Conservation (phyloP, 2,888 invertebrate genomes). For the Gortyna flavago region DNA sequence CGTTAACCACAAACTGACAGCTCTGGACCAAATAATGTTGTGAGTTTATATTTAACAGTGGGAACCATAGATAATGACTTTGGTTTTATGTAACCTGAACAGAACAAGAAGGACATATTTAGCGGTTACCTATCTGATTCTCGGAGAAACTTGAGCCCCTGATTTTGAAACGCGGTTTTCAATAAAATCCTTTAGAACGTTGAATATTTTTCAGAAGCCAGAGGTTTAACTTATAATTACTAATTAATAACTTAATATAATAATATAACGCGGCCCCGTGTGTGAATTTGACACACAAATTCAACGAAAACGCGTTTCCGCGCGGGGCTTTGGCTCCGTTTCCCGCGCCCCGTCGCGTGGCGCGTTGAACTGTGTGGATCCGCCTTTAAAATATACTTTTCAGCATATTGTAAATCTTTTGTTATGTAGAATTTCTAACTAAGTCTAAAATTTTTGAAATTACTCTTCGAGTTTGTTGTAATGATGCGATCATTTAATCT, state of each 20-base stretch:
- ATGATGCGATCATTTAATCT: background rate
- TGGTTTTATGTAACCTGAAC: too few species aligned
- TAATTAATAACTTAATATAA: too few species aligned
- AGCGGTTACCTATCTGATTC: background rate
- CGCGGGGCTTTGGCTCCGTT: background rate
- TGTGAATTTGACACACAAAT: background rate
- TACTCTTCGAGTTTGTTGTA: background rate
- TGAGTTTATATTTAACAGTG: too few species aligned
- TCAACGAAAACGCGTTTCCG: background rate
- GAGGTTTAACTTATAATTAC: background rate
- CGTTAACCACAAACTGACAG: too few species aligned
- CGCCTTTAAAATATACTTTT: background rate
- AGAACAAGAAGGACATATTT: too few species aligned
- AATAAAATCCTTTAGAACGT: conserved; percentile 1
- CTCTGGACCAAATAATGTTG: too few species aligned
- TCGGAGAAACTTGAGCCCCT: background rate
- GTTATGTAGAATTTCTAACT: background rate
- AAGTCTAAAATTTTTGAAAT: background rate
- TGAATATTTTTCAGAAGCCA: background rate
- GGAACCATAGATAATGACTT: too few species aligned
- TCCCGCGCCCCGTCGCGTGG: background rate
- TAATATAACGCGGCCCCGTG: background rate
- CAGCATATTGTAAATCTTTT: background rate
- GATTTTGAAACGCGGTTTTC: background rate
- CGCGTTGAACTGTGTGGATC: background rate